These are phyloP conservation scores for Mercenaria mercenaria DNA, from an alignment of 1,140 invertebrate species.

Conservation along the genomic window DNA sequence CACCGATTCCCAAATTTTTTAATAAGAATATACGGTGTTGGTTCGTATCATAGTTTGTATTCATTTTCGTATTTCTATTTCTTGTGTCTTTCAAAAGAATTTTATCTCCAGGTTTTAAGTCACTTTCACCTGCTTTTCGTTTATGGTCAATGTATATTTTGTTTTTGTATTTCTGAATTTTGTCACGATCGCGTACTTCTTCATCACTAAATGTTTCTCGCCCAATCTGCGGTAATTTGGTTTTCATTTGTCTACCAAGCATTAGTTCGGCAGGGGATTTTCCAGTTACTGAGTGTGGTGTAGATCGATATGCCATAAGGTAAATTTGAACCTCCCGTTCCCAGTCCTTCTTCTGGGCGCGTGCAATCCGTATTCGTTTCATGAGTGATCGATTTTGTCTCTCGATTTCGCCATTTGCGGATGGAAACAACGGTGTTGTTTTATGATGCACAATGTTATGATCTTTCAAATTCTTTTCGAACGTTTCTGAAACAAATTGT, in stretches of 20 bases:
- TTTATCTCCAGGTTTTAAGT: constrained; percentile 5
- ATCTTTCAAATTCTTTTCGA: constrained; percentile 49
- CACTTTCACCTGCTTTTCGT: not conserved
- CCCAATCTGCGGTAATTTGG: constrained; percentile 48
- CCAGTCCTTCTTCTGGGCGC: constrained; percentile 65
- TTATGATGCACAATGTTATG: constrained; percentile 60
- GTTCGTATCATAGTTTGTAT: not conserved
- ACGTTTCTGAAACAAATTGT: constrained; percentile 31
- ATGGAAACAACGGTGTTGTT: constrained; percentile 67
- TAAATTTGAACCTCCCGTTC: constrained; percentile 66
- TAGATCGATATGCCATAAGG: constrained; percentile 68
- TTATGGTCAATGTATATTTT: not conserved
- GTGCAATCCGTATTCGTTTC: constrained; percentile 72
- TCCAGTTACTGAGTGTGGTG: constrained; percentile 70
- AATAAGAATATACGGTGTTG: too few species aligned
- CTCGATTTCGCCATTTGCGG: constrained; percentile 75
- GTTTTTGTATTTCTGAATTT: not conserved
- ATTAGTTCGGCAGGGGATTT: constrained; percentile 30
- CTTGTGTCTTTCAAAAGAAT: not conserved
- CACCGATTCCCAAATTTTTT: not conserved
- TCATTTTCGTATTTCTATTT: not conserved
- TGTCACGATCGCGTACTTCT: not conserved
- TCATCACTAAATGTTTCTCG: not conserved
- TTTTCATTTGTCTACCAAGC: constrained; percentile 46
- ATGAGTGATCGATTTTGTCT: constrained; percentile 71